A percentile compares a stretch with the other conserved stretches of the same genome.
These are phyloP conservation scores for Tuta absoluta DNA, from an alignment of 2,888 invertebrate species.

Conservation along the genomic window DNA sequence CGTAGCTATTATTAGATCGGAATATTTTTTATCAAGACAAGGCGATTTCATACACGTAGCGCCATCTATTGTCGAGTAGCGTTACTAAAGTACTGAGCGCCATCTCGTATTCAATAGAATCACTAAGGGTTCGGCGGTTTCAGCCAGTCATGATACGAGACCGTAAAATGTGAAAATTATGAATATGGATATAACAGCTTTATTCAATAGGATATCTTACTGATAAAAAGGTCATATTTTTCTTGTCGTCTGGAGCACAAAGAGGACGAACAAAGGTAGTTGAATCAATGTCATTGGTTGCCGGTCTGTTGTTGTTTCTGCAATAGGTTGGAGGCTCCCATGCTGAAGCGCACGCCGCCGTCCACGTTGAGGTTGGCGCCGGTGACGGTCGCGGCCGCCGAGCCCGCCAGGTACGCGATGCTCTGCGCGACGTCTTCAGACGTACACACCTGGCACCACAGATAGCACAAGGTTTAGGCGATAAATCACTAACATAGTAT, in stretches of 20 bases:
- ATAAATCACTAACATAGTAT: too few species aligned
- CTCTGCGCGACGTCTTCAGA: slow-evolving; percentile 88
- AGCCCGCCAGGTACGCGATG: slow-evolving; percentile 91
- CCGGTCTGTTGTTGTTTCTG: neutral
- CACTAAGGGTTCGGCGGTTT: neutral
- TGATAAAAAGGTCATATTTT: too few species aligned
- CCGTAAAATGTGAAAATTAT: neutral
- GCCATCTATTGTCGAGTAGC: slow-evolving; percentile 26
- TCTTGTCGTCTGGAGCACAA: too few species aligned
- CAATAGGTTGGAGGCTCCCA: neutral
- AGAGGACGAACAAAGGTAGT: neutral
- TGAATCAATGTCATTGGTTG: neutral
- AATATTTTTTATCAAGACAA: too few species aligned
- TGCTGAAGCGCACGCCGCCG: slow-evolving; percentile 35
- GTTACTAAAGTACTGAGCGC: neutral
- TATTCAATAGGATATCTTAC: too few species aligned
- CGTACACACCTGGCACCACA: slow-evolving; percentile 36
- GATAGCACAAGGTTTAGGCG: too few species aligned
- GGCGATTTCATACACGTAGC: neutral
- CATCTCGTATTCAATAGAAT: slow-evolving; percentile 26
- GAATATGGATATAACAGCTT: too few species aligned
- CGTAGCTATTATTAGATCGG: too few species aligned
- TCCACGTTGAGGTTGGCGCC: slow-evolving; percentile 75
- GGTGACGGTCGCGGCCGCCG: slow-evolving; percentile 90
- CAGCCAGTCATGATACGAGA: too few species aligned